Evolutionary conservation across 2,113 vertebrate species (phyloP).

Genomic region (Ovis canadensis): DNA sequence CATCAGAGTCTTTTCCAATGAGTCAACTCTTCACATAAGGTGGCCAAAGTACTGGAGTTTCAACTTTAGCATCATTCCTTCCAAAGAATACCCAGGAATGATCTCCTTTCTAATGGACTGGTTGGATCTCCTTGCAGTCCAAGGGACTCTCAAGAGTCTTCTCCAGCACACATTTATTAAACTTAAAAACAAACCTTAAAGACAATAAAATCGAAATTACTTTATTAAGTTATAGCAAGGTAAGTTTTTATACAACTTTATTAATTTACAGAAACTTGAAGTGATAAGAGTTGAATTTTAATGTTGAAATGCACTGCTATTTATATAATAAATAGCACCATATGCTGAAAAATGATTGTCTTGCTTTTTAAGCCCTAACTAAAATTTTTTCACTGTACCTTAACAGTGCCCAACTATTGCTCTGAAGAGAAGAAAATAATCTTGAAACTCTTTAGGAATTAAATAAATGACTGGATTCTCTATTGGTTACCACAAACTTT

Average conservation of each 20-base stretch:
- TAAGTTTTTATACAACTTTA: background rate
- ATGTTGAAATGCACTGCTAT: background rate
- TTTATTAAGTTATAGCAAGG: background rate
- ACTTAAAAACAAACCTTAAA: background rate
- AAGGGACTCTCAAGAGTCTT: too few relatives aligned
- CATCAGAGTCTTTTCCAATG: too few relatives aligned
- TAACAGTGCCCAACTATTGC: background rate
- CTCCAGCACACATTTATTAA: background rate
- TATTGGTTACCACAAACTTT: background rate
- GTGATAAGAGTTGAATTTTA: background rate
- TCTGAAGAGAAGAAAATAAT: background rate
- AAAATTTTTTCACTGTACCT: background rate
- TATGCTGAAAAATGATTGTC: background rate
- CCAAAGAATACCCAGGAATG: too few relatives aligned
- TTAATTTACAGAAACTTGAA: background rate
- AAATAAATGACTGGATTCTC: background rate
- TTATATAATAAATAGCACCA: background rate
- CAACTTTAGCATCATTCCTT: too few relatives aligned
- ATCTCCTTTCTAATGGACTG: too few relatives aligned
- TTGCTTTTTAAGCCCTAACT: background rate
- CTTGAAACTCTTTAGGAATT: background rate
- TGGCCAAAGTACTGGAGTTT: too few relatives aligned
- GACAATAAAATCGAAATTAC: background rate
- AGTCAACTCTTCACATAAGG: too few relatives aligned
- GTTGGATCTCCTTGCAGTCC: too few relatives aligned